Evolutionary conservation across 2,888 invertebrate genomes (phyloP).

Genomic region (Xylocampa areola): DNA sequence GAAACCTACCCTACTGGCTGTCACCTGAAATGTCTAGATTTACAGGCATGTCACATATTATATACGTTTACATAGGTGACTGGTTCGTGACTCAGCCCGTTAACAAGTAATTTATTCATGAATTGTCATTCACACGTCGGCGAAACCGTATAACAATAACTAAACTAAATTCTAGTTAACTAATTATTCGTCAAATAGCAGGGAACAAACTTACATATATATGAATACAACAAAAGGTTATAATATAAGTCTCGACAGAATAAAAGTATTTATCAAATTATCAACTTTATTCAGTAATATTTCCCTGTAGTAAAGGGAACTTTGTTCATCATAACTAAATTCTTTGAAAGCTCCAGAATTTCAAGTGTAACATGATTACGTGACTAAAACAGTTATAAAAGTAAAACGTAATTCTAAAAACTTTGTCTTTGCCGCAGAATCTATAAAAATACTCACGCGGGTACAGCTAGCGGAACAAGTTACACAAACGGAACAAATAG

Average conservation of each 20-base stretch:
- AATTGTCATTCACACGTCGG: constrained; percentile 20
- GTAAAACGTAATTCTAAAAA: constrained; percentile 21
- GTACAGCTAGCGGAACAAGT: constrained; percentile 8
- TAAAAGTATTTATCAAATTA: too few relatives aligned
- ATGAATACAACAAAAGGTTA: too few relatives aligned
- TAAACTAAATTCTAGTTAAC: constrained; percentile 8
- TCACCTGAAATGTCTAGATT: too few relatives aligned
- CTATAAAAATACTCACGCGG: constrained; percentile 21
- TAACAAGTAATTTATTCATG: constrained; percentile 47
- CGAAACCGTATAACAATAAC: constrained; percentile 5
- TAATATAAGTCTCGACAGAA: background rate
- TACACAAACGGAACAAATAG: too few relatives aligned
- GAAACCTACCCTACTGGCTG: too few relatives aligned
- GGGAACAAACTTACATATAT: too few relatives aligned
- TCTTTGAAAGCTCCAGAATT: constrained; percentile 29
- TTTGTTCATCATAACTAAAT: constrained; percentile 22
- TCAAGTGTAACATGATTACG: constrained; percentile 16
- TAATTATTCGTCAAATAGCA: background rate
- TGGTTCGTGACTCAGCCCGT: background rate
- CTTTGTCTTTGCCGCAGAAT: constrained; percentile 28
- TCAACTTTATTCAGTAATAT: background rate
- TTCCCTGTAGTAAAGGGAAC: too few relatives aligned
- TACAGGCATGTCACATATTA: too few relatives aligned
- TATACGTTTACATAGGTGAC: constrained; percentile 11
- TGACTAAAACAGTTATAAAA: constrained; percentile 24